These are phyloP conservation scores for Tichodroma muraria DNA, from an alignment of 2,113 vertebrate species.

Conservation along the genomic window DNA sequence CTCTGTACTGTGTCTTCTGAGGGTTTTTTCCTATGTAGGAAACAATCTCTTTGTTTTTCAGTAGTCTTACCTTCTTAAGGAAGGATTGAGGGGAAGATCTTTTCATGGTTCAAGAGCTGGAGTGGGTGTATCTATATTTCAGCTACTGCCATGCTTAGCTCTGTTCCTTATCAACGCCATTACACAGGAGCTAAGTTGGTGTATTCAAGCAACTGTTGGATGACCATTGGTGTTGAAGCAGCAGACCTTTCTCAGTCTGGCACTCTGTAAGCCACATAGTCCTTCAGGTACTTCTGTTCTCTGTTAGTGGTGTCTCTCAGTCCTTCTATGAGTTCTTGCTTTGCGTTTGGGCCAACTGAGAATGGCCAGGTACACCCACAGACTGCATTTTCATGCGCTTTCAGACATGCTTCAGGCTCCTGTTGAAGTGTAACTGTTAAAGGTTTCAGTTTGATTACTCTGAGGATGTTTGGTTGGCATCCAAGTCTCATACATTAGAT, in stretches of 20 bases:
- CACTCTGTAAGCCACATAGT: neutral
- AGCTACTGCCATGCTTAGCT: neutral
- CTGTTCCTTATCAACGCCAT: neutral
- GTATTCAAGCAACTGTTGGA: fast-evolving
- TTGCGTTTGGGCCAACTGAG: neutral
- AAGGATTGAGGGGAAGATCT: neutral
- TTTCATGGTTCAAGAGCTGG: neutral
- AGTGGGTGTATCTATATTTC: neutral
- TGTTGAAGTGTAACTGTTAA: neutral
- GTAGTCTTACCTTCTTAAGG: neutral
- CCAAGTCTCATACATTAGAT: neutral
- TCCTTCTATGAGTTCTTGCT: neutral
- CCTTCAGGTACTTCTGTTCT: neutral
- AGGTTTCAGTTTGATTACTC: neutral
- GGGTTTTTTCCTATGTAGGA: neutral
- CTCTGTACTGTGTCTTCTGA: neutral
- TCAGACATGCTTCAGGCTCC: neutral
- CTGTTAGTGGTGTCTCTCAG: neutral
- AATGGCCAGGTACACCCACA: neutral
- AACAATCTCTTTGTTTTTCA: neutral
- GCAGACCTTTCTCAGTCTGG: neutral
- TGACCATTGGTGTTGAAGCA: neutral
- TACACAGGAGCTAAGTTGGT: neutral
- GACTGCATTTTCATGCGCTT: neutral
- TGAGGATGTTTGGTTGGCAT: neutral